phyloP scores from a whole-genome alignment of 1,140 invertebrate genomes.

The Aphelinus certus region DNA sequence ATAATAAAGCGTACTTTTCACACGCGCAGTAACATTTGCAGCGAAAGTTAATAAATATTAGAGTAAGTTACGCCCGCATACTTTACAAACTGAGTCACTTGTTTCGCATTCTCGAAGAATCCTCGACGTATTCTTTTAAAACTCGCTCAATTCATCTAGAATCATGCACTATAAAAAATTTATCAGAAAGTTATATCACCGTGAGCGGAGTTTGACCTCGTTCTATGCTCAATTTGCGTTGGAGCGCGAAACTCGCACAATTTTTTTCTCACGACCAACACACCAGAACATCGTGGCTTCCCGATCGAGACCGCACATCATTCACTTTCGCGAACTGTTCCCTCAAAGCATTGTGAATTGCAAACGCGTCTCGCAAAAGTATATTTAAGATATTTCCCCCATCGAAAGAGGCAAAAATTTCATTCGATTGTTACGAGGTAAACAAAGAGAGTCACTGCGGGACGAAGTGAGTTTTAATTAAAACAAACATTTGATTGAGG shows the following conservation, averaged over 20 bases:
- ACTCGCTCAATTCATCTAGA: constrained; percentile 32
- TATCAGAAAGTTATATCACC: constrained; percentile 58
- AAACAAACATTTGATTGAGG: constrained; percentile 6
- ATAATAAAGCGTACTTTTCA: constrained; percentile 22
- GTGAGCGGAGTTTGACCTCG: constrained; percentile 49
- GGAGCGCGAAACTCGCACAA: constrained; percentile 44
- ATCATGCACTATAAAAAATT: constrained; percentile 42
- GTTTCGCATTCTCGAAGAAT: constrained; percentile 46
- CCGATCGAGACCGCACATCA: neutral
- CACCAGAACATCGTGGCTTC: too few relatives aligned
- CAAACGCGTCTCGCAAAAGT: too few relatives aligned
- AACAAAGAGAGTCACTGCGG: too few relatives aligned
- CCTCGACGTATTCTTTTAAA: constrained; percentile 15
- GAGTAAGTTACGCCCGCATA: constrained; percentile 17
- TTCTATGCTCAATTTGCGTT: constrained; percentile 46
- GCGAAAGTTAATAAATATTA: constrained; percentile 34
- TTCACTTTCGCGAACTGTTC: neutral
- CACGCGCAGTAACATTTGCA: constrained; percentile 24
- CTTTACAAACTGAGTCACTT: constrained; percentile 41
- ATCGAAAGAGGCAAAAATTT: too few relatives aligned
- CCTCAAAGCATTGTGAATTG: too few relatives aligned
- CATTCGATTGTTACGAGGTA: too few relatives aligned
- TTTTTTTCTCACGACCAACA: too few relatives aligned
- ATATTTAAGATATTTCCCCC: too few relatives aligned
- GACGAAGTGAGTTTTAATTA: neutral